Evolutionary conservation across 2,888 invertebrate species (phyloP), one percentile per base, ranked within the genome.

Genomic region (Pandemis heparana): DNA sequence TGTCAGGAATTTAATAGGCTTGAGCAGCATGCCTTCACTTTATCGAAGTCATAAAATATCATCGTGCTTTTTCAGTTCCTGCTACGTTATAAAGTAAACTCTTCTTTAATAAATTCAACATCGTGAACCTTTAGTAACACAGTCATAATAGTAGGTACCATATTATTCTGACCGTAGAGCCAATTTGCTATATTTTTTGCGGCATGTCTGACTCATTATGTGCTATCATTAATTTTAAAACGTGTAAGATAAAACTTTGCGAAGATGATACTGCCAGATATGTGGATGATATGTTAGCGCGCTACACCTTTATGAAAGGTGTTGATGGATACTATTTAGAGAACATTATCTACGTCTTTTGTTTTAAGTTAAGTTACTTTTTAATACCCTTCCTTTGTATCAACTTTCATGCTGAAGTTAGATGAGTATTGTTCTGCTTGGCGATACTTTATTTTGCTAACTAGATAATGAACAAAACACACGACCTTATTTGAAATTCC

Each of bases 181-280:
- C 43, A 73, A 69, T 70, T 74, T 74, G 74, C 70, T 51, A 53
- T 74, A 51, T 70, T 74, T 74, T 74, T 74, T 74, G 74, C 70
- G 14, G 60, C 32, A 12, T 51, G 73, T 70, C 74, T 70, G 74
- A 70, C 53, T 69, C 65, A 69, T 74, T 74, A 70, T 60, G 39
- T 8, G 69, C 43, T 51, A 74, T 65, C 74, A 74, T 74, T 74
- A 74, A 74, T 74, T 74, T 69, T 38, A 65, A 59, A 74, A 74
- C 69, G 74, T 61, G 74, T 60, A 70, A 70, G 69, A 70, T 74
- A 65, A 73, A 69, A 74, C 60, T 65, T 69, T n/a, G 69, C 43
- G 63, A 70, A 70, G 65, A 70, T 69, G 65, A 51, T 18, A 18
- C 51, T 59, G 64, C 32, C 48, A 51, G 64, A 69, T 16, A 48